Conservation (phyloP, 2,888 invertebrate species). For the Amphipyra tragopoginis region DNA sequence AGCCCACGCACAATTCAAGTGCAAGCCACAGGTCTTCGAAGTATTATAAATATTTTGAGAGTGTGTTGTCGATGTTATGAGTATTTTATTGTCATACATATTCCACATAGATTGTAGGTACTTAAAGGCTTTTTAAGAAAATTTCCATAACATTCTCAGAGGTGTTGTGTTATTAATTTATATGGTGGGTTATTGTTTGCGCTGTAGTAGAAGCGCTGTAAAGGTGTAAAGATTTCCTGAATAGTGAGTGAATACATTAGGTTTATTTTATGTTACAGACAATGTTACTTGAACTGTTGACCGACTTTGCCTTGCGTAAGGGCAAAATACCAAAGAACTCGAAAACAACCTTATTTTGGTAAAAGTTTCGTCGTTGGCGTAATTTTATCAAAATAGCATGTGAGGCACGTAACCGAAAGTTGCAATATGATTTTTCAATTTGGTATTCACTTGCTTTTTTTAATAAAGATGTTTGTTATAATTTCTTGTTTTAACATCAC, state of each 20-base stretch:
- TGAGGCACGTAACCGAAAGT: slow-evolving; percentile 33
- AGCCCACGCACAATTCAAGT: slow-evolving; percentile 74
- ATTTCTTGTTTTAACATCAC: slow-evolving; percentile 32
- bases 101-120: slow-evolving; percentile 23
- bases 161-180: slow-evolving; percentile 14
- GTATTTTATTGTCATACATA: slow-evolving; percentile 55
- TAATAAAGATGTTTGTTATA: slow-evolving; percentile 27
- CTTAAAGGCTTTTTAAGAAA: slow-evolving; percentile 28
- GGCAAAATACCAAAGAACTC: slow-evolving; percentile 52
- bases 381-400: slow-evolving; percentile 38
- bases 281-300: slow-evolving; percentile 15
- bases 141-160: slow-evolving; percentile 23
- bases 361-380: slow-evolving; percentile 33
- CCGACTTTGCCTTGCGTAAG: slow-evolving; percentile 40
- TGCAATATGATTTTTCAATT: slow-evolving; percentile 38
- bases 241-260: not conserved
- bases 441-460: slow-evolving; percentile 37
- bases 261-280: not conserved
- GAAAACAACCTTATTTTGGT: slow-evolving; percentile 48
- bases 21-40: slow-evolving; percentile 54
- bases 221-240: slow-evolving; percentile 4
- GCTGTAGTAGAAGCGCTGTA: slow-evolving; percentile 3
- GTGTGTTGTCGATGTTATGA: slow-evolving; percentile 45
- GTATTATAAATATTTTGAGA: slow-evolving; percentile 57
- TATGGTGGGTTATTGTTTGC: slow-evolving; percentile 3